Evolutionary conservation across 1,140 invertebrate genomes (phyloP).

Genomic region (Drosophila kanapiae): DNA sequence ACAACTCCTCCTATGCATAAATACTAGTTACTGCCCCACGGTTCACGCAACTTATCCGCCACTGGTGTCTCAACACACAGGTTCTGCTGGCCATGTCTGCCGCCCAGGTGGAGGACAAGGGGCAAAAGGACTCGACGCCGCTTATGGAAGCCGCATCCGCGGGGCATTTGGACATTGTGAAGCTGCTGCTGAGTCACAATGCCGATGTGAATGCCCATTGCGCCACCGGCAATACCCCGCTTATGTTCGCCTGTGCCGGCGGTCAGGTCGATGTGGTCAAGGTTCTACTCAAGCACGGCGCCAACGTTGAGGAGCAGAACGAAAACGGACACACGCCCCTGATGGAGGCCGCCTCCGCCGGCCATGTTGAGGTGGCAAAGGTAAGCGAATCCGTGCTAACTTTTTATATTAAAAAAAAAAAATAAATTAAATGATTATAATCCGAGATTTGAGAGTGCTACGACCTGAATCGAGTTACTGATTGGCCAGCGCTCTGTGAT

Average conservation of each 20-base stretch:
- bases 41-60: background rate
- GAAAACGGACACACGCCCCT: constrained; percentile 99
- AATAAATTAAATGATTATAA: constrained; percentile 73
- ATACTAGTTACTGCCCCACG: background rate
- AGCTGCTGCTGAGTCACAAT: constrained; percentile 95
- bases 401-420: too few relatives aligned
- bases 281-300: constrained; percentile 94
- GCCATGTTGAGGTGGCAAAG: constrained; percentile 97
- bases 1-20: background rate
- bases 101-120: constrained; percentile 98
- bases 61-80: constrained; percentile 84
- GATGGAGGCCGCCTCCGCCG: constrained; percentile 99
- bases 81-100: constrained; percentile 98
- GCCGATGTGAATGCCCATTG: constrained; percentile 99
- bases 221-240: constrained; percentile 97
- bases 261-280: constrained; percentile 97
- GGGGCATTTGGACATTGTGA: constrained; percentile 97
- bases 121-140: constrained; percentile 96
- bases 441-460: constrained; percentile 79
- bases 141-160: constrained; percentile 98
- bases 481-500: constrained; percentile 67
- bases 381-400: constrained; percentile 69
- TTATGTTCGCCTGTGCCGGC: constrained; percentile 99
- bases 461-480: constrained; percentile 73
- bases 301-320: constrained; percentile 99